Evolutionary conservation across 2,888 invertebrate genomes (phyloP).

Genomic region (Callimorpha dominula): DNA sequence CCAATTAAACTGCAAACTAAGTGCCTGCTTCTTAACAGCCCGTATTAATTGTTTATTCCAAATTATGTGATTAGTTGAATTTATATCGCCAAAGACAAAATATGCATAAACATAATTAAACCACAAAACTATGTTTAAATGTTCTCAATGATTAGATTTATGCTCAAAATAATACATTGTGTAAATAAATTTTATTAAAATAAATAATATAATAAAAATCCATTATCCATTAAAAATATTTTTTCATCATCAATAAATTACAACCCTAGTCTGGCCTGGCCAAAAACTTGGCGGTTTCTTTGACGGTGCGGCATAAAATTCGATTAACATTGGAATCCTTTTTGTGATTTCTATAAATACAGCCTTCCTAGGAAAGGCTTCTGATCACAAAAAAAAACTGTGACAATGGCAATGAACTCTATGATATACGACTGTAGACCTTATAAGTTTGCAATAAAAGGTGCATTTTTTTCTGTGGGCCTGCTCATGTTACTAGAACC

Average conservation of each 20-base stretch:
- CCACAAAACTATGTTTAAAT: background rate
- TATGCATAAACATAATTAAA: background rate
- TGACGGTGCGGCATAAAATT: slow-evolving; percentile 60
- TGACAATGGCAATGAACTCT: slow-evolving; percentile 30
- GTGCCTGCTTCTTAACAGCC: slow-evolving; percentile 11
- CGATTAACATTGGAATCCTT: slow-evolving; percentile 75
- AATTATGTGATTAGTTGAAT: slow-evolving; percentile 10
- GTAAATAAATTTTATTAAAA: background rate
- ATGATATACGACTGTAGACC: slow-evolving; percentile 27
- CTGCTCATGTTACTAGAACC: slow-evolving; percentile 47
- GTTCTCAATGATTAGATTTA: background rate
- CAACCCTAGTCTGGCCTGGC: slow-evolving; percentile 36
- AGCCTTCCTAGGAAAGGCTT: slow-evolving; percentile 63
- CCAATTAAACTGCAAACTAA: slow-evolving; percentile 12
- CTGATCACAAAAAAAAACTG: slow-evolving; percentile 64
- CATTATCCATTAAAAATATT: slow-evolving; percentile 46
- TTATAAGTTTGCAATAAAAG: slow-evolving; percentile 29
- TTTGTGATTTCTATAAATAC: slow-evolving; percentile 71
- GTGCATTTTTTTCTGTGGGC: slow-evolving; percentile 29
- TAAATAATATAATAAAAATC: slow-evolving; percentile 33
- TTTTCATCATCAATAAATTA: slow-evolving; percentile 57
- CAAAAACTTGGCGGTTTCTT: slow-evolving; percentile 67
- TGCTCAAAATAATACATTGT: background rate
- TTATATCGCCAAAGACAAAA: slow-evolving; percentile 5
- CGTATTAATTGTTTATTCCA: slow-evolving; percentile 10